These are phyloP conservation scores for Saccostrea echinata DNA, from an alignment of 1,140 invertebrate genomes.

Conservation along the genomic window DNA sequence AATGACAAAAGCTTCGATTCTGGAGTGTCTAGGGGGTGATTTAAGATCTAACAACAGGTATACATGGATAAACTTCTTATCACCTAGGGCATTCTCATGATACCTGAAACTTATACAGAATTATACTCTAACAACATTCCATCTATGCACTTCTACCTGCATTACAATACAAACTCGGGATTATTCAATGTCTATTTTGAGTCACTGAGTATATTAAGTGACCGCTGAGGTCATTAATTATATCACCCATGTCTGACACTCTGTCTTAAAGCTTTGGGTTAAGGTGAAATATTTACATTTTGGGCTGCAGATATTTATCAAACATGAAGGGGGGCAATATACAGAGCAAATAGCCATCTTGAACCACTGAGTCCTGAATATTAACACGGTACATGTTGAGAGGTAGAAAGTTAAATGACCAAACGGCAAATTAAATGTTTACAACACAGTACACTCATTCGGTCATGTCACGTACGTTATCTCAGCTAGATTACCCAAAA, in stretches of 20 bases:
- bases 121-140: background rate
- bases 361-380: background rate
- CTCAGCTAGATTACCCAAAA: too few species aligned
- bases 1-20: background rate
- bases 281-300: slow-evolving; percentile 25
- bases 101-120: background rate
- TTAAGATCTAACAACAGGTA: background rate
- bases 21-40: background rate
- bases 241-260: background rate
- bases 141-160: background rate
- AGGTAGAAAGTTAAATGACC: too few species aligned
- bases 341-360: background rate
- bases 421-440: too few species aligned
- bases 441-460: too few species aligned
- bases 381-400: background rate
- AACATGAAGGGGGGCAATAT: slow-evolving; percentile 7
- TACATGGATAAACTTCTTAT: slow-evolving; percentile 15
- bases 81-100: background rate
- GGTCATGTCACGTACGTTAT: too few species aligned
- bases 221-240: slow-evolving; percentile 9
- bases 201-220: background rate
- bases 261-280: background rate
- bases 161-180: background rate
- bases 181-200: slow-evolving; percentile 9
- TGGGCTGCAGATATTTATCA: slow-evolving; percentile 9